Conservation (phyloP, 2,888 invertebrate genomes). For the Caenorhabditis sp. region DNA sequence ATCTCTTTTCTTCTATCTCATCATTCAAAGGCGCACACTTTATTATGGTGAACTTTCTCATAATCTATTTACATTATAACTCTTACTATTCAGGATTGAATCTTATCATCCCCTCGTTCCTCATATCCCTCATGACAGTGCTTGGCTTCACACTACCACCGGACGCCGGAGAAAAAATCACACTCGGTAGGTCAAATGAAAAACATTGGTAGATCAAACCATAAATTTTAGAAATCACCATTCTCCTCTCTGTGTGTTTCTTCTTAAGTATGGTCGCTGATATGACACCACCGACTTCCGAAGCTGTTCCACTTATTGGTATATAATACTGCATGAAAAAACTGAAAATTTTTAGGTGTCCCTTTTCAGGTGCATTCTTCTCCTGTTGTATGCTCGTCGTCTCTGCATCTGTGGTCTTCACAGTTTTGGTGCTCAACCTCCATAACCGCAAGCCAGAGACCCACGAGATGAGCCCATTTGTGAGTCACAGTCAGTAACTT, state of each 20-base stretch:
- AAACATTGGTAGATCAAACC: not conserved
- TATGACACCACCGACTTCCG: constrained; percentile 89
- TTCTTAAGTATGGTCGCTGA: constrained; percentile 98
- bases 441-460: constrained; percentile 77
- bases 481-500: constrained; percentile 49
- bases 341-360: no score
- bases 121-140: constrained; percentile 98
- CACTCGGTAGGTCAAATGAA: constrained; percentile 88
- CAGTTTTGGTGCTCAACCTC: constrained; percentile 76
- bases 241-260: constrained; percentile 93
- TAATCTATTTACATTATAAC: no score
- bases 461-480: constrained; percentile 79
- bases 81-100: constrained; percentile 93
- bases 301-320: constrained; percentile 80
- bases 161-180: constrained; percentile 98
- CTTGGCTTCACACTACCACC: constrained; percentile 98
- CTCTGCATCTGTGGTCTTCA: constrained; percentile 78
- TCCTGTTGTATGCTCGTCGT: constrained; percentile 78
- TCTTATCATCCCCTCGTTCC: constrained; percentile 97
- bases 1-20: constrained; percentile 96
- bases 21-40: constrained; percentile 95
- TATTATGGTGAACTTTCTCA: no score
- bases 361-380: constrained; percentile 75
- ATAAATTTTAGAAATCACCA: constrained; percentile 79
- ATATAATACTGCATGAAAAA: not conserved